Evolutionary conservation across 2,888 invertebrate genomes (phyloP), one percentile per base, ranked within the genome.

Genomic region (Vesta saturnalis): DNA sequence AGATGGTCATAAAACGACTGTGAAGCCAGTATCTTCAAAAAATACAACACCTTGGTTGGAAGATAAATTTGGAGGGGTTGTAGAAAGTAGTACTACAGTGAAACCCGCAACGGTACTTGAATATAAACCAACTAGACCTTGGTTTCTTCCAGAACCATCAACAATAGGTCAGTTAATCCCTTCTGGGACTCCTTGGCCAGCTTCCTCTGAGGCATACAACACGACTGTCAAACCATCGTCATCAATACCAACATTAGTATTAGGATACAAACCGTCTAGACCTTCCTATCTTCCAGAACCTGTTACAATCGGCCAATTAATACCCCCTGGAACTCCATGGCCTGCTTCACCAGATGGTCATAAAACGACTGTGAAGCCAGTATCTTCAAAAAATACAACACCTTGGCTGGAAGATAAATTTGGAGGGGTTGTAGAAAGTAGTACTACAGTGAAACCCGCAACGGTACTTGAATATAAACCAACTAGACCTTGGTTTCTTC

Each of bases 301-400:
- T 4, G 54, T 49, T 10, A 61, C 47, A 5, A 19, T 52, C 12
- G 60, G 39, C 10, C 72, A 67, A 47, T 64, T 69, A 18, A 30
- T 72, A 10, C 67, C 69, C 6, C 63, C 69, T 1, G 69, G 67
- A 18, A 63, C 57, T 47, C 75, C 72, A 8, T 75, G 73, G 74
- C 72, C 73, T 6, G 71, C 74, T 6, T 72, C 67, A 21, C 63
- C 66, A 14, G 71, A 62, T 59, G 75, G n/a, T n/a, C n/a, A n/a
- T n/a, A n/a, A n/a, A n/a, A n/a, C n/a, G 30, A 30, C 30, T 30
- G 30, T 30, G 10, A 30, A 30, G 30, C 30, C 30, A 30, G 68
- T 10, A 73, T 72, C 30, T 3, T 23, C 8, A 8, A 23, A 5
- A 8, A 23, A 8, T 23, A 23, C 8, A 23, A 23, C 39, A n/a